Base-by-base conservation (phyloP, 2,113 vertebrate genomes). In the Rhipidura dahli region DNA sequence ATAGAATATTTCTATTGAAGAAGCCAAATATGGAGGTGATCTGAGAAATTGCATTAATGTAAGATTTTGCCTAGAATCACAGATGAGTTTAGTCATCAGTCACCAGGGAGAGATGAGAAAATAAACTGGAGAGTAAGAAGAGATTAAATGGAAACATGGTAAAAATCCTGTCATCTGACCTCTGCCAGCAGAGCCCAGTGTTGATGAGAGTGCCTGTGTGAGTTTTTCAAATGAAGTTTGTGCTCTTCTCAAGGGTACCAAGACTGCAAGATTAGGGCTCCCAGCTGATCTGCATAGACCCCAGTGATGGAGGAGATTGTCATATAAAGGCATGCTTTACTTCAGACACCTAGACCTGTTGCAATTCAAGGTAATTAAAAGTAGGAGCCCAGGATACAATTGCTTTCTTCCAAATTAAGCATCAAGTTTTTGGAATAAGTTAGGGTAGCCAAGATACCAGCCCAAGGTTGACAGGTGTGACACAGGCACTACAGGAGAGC, bases 21-120 rank as follows among this genome's bases (percentile, higher is more conserved):
- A 93, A 94, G 82, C 44, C 63, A 95, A 91, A 90, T 75, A 78
- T 66, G 75, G 94, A 83, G 64, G 50, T 65, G 66, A 91, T 85
- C 70, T 89, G 86, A 90, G 61, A 94, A 91, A 85, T 30, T 80
- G 37, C 42, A 66, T 87, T 95, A 88, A 88, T 63, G 27, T 70
- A 77, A 94, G 39, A 15, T 83, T 89, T 86, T 89, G 30, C 63
- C 63, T 57, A 66, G 63, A 85, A 91, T 83, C 63, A 90, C 66
- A 87, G 57, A 82, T 87, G 40, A 93, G 26, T 61, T 22, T 89
- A 81, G 57, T 68, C 51, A 75, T 91, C 51, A 68, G 13, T 84
- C 73, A 87, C 35, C 9, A 59, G 42, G 33, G 79, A 96, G 27
- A 91, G 17, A 90, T 11, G 31, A 77, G 18, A 88, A 87, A 94